phyloP scores from a whole-genome alignment of 2,113 vertebrate species.

The Alectura lathami region DNA sequence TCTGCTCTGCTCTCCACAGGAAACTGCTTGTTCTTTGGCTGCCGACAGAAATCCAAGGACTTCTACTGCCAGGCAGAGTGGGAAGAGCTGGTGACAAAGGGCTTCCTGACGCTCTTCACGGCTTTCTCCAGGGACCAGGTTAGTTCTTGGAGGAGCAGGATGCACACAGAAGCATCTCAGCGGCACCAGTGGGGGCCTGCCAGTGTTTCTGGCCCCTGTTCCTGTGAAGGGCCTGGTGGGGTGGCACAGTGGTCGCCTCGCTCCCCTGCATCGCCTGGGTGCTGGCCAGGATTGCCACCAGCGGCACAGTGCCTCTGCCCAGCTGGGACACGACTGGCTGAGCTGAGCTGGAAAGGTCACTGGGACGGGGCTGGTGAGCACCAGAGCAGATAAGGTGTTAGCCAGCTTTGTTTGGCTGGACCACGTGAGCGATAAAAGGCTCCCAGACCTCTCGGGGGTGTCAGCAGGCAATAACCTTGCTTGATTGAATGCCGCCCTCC shows the following conservation, averaged over 20 bases:
- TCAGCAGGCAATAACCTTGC: background rate
- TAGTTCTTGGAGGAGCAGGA: background rate
- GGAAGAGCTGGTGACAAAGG: constrained; percentile 77
- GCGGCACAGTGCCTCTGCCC: background rate
- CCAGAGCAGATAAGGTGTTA: background rate
- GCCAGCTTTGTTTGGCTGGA: background rate
- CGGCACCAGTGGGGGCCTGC: background rate
- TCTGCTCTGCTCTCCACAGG: constrained; percentile 66
- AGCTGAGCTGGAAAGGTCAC: background rate
- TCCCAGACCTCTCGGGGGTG: background rate
- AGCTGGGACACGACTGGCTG: fast-evolving
- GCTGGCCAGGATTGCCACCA: background rate
- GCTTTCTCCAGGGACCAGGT: constrained; percentile 98
- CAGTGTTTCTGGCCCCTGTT: background rate
- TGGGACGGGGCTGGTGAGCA: background rate
- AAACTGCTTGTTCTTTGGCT: constrained; percentile 91
- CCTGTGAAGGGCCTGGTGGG: background rate
- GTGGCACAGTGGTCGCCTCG: background rate
- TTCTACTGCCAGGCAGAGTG: constrained; percentile 91
- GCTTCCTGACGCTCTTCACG: constrained; percentile 82
- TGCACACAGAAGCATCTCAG: background rate
- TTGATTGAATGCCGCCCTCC: background rate
- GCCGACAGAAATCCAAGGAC: constrained; percentile 85
- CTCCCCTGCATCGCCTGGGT: background rate
- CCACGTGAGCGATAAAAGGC: background rate